phyloP scores from a whole-genome alignment of 2,888 invertebrate genomes.

The Cheilosia vernalis region DNA sequence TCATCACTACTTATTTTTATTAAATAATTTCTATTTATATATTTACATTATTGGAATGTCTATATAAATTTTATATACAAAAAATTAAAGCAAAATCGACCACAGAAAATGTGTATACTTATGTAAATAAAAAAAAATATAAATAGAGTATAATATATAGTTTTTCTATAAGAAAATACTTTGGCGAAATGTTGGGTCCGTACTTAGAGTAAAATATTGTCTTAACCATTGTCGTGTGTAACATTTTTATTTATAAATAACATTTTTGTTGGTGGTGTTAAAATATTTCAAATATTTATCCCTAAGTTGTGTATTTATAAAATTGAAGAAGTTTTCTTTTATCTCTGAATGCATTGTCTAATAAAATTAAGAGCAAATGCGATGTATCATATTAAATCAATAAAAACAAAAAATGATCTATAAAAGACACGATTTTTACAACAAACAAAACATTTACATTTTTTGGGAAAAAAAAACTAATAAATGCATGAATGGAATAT shows the following conservation, averaged over 20 bases:
- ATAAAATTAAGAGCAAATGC: slow-evolving; percentile 5
- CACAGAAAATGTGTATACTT: slow-evolving; percentile 25
- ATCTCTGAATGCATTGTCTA: slow-evolving; percentile 28
- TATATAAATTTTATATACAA: slow-evolving; percentile 4
- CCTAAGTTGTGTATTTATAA: slow-evolving; percentile 58
- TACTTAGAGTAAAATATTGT: slow-evolving; percentile 53
- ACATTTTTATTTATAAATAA: slow-evolving; percentile 56
- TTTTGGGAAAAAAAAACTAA: background rate
- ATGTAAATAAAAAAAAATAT: slow-evolving; percentile 50
- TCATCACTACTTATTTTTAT: slow-evolving; percentile 15
- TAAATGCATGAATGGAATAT: slow-evolving; percentile 9
- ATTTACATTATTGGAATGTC: background rate
- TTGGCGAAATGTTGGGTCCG: slow-evolving; percentile 45
- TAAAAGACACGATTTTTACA: slow-evolving; percentile 21
- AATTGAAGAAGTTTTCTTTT: slow-evolving; percentile 27
- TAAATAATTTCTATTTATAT: slow-evolving; percentile 5
- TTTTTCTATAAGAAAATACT: slow-evolving; percentile 42
- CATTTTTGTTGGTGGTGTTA: slow-evolving; percentile 67
- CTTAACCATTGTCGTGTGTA: slow-evolving; percentile 44
- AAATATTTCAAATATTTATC: slow-evolving; percentile 57
- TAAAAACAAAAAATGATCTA: slow-evolving; percentile 24
- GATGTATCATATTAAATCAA: slow-evolving; percentile 42
- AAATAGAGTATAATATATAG: background rate
- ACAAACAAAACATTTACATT: background rate
- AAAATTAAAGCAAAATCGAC: background rate